Conservation (phyloP, 2,113 vertebrate species). For the Podarcis cretensis region DNA sequence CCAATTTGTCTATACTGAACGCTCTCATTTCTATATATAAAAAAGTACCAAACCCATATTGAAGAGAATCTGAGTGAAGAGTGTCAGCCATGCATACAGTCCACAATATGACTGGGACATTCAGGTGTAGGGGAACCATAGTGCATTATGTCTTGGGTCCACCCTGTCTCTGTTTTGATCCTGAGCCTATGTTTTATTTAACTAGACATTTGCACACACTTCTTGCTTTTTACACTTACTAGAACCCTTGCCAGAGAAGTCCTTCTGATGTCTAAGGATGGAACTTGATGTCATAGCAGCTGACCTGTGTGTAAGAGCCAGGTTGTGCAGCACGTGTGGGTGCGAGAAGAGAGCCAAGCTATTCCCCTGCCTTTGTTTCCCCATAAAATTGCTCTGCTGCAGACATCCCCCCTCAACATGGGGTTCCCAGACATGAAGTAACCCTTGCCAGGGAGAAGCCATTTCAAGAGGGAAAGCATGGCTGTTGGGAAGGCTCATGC, state of each 20-base stretch:
- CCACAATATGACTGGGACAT: neutral
- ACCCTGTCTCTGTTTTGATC: neutral
- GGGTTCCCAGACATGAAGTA: neutral
- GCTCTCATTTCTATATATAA: neutral
- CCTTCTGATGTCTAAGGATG: neutral
- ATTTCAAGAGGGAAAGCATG: neutral
- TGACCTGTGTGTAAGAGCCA: neutral
- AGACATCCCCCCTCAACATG: neutral
- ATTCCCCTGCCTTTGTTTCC: neutral
- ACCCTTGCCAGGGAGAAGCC: neutral
- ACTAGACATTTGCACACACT: too few species aligned
- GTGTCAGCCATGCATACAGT: neutral
- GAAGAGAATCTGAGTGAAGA: neutral
- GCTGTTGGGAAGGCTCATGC: neutral
- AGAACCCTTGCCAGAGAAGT: neutral
- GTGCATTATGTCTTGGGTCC: neutral
- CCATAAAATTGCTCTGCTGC: neutral
- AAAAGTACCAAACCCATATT: too few species aligned
- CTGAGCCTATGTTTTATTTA: neutral
- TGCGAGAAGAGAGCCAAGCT: neutral
- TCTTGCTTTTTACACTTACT: neutral
- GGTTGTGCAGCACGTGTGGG: neutral
- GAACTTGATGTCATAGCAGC: neutral
- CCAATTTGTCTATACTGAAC: neutral
- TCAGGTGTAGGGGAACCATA: neutral